Base-by-base conservation (phyloP, 2,888 invertebrate species). In the Drosophila trichaetosa region DNA sequence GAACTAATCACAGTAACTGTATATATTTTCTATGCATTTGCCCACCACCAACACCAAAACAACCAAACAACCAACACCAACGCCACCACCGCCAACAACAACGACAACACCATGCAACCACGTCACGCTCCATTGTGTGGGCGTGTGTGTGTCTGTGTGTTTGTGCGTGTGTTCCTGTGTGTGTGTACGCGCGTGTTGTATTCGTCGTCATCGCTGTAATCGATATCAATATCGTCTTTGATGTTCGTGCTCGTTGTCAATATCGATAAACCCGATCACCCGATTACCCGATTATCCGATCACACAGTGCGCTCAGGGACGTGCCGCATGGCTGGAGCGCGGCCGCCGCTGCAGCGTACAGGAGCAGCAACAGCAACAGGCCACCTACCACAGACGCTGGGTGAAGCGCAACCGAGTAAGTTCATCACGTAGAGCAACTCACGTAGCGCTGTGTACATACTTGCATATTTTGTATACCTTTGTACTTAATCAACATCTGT, bases 351-450 rank as follows among this genome's bases (percentile, higher is more conserved):
- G 94, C 94, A 95, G 95, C 91, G 96, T 96, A 94, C 95, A 96
- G 92, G 96, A 96, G 90, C 95, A 95, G 94, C 95, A 96, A 91
- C 95, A 95, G 90, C 93, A 92, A 83, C 93, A 92, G 86, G 94
- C 95, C 92, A 94, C 94, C 92, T 94, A 94, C 91, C 95, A 95
- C 93, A 95, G 96, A 83, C 94, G 96, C 94, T 97, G 97, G 97
- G 96, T 97, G 94, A 96, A 97, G 93, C 95, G 96, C 94, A 97
- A 97, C 94, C 95, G 97, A 95, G 97, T 97, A 95, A 94, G 91
- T 90, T 73, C 73, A 65, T 68, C 79, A 79, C 75, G 69, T 72
- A 80, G 78, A 69, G 68, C 53, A 64, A 24, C 29, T 61, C 58
- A 57, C 54, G 33, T 40, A 63, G 56, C 61, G 65, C 73, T 57